A percentile compares a stretch with the other conserved stretches of the same genome.
Conservation (phyloP, 2,888 invertebrate genomes). For the Ormyrus nitidulus region DNA sequence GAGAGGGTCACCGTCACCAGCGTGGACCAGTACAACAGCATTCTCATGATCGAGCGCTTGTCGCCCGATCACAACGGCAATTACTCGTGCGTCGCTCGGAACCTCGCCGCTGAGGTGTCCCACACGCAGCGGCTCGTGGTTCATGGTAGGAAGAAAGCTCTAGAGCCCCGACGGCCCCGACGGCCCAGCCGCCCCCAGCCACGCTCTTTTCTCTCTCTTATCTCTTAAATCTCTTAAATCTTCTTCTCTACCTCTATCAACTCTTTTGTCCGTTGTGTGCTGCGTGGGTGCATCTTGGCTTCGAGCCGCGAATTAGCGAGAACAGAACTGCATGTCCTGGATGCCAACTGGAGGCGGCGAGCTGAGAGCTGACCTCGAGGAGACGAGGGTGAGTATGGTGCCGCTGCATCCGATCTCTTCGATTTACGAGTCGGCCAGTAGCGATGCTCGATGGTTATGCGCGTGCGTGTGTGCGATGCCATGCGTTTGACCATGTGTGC, state of each 20-base stretch:
- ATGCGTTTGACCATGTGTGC: neutral
- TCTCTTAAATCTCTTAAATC: neutral
- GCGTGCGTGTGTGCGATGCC: constrained; percentile 31
- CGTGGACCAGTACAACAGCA: constrained; percentile 87
- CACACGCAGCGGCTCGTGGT: constrained; percentile 85
- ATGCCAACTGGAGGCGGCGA: neutral
- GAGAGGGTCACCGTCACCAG: constrained; percentile 83
- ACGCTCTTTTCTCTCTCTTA: constrained; percentile 3
- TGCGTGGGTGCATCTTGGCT: constrained; percentile 55
- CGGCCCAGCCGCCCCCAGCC: constrained; percentile 64
- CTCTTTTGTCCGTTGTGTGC: neutral
- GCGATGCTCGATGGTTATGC: neutral
- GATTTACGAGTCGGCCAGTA: neutral
- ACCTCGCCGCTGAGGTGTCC: constrained; percentile 84
- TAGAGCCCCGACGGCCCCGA: constrained; percentile 69
- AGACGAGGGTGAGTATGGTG: neutral
- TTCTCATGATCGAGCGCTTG: constrained; percentile 86
- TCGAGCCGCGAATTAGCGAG: constrained; percentile 45
- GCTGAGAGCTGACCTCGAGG: neutral
- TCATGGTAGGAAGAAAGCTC: constrained; percentile 81
- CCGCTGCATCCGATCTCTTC: neutral
- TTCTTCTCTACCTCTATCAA: constrained; percentile 16
- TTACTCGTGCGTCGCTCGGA: constrained; percentile 85
- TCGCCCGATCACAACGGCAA: constrained; percentile 87
- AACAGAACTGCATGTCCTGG: constrained; percentile 22